Conservation (phyloP, 2,888 invertebrate genomes). For the Nesidiocoris tenuis region DNA sequence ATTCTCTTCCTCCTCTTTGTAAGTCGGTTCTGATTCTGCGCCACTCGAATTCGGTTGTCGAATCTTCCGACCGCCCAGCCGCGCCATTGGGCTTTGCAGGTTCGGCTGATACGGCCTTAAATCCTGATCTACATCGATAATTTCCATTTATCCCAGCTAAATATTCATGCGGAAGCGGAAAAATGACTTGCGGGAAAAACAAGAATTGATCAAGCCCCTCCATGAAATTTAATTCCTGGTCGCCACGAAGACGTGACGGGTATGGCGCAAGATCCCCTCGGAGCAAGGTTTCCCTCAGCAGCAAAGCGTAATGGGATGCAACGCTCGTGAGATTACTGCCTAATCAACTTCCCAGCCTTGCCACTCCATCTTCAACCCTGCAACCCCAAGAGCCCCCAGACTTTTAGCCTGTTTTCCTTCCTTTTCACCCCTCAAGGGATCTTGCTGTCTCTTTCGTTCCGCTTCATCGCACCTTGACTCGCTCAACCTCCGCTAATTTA, state of each 20-base stretch:
- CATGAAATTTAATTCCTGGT: neutral
- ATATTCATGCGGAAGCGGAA: too few species aligned
- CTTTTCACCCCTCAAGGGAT: neutral
- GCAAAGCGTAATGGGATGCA: neutral
- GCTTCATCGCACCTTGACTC: neutral
- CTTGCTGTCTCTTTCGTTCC: neutral
- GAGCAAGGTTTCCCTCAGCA: neutral
- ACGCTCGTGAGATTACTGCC: neutral
- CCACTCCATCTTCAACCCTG: neutral
- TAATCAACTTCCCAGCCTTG: neutral
- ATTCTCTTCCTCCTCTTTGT: too few species aligned
- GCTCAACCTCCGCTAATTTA: neutral
- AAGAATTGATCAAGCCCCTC: neutral
- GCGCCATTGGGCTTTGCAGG: too few species aligned
- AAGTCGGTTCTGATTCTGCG: too few species aligned
- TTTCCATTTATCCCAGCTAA: too few species aligned
- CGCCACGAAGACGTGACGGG: neutral
- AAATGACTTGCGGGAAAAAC: too few species aligned
- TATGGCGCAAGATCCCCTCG: neutral
- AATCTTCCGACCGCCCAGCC: too few species aligned
- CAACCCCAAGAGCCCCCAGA: neutral
- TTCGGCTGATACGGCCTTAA: too few species aligned
- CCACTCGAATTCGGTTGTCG: too few species aligned
- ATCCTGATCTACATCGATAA: too few species aligned
- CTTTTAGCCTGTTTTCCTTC: neutral